phyloP scores from a whole-genome alignment of 2,113 vertebrate species.

The Meriones unguiculatus region DNA sequence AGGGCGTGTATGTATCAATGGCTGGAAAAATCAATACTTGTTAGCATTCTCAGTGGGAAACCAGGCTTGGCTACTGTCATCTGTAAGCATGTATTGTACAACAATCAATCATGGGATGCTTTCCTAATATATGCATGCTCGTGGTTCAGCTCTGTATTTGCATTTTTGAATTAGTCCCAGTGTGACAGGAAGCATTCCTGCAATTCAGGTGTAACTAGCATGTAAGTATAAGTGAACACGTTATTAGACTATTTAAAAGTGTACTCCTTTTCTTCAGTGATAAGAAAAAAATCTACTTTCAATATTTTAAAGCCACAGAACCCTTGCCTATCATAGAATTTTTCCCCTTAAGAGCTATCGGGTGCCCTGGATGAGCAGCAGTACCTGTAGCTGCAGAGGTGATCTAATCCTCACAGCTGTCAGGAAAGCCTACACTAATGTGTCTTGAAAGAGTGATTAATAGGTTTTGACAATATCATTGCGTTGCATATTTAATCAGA shows the following conservation, averaged over 20 bases:
- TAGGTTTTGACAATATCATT: constrained; percentile 90
- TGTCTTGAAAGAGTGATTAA: constrained; percentile 90
- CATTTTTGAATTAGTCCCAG: constrained; percentile 56
- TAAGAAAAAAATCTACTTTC: not conserved
- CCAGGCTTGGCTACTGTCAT: not conserved
- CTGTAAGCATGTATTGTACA: not conserved
- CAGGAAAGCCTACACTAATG: constrained; percentile 83
- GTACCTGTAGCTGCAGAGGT: constrained; percentile 75
- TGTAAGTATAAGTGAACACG: constrained; percentile 43
- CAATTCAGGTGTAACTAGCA: constrained; percentile 27
- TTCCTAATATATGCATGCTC: constrained; percentile 52
- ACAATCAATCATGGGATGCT: not conserved
- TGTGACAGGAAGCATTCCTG: constrained; percentile 48
- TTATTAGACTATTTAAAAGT: not conserved
- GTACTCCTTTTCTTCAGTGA: not conserved
- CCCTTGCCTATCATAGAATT: not conserved
- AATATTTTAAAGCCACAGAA: constrained; percentile 16
- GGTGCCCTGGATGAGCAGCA: constrained; percentile 62
- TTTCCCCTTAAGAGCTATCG: constrained; percentile 59
- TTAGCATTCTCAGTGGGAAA: constrained; percentile 55
- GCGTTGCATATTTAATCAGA: constrained; percentile 90
- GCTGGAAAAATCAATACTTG: constrained; percentile 30
- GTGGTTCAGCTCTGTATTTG: constrained; percentile 21
- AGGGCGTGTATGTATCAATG: constrained; percentile 16
- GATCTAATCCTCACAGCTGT: constrained; percentile 86